Conservation (phyloP, 2,113 vertebrate genomes). For the Lipophrys pholis region DNA sequence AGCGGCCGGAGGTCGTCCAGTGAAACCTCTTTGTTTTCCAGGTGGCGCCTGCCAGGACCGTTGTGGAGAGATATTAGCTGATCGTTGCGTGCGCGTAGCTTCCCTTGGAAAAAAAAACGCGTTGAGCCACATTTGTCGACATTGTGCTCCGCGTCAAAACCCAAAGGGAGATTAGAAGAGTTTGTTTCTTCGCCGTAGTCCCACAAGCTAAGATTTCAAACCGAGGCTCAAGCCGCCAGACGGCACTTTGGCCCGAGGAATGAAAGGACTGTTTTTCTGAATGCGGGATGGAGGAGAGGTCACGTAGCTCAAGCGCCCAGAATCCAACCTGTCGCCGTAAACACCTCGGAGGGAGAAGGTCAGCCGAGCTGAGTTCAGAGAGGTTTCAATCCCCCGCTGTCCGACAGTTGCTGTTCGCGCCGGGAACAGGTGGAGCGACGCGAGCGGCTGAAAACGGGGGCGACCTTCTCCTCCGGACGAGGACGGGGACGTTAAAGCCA, state of each 20-base stretch:
- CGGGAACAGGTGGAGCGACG: conserved; percentile 52
- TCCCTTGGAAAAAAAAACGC: conserved; percentile 13
- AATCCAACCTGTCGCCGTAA: conserved; percentile 59
- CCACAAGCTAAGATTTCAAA: conserved; percentile 60
- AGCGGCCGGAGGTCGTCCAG: conserved; percentile 19
- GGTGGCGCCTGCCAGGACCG: conserved; percentile 28
- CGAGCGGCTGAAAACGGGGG: not conserved
- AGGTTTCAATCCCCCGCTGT: conserved; percentile 16
- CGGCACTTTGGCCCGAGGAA: conserved; percentile 5
- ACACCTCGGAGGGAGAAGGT: conserved; percentile 56
- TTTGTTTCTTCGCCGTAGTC: conserved; percentile 33
- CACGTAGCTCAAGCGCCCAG: conserved; percentile 42
- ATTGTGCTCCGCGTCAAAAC: not conserved
- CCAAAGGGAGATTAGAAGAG: conserved; percentile 27
- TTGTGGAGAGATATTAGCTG: conserved; percentile 12
- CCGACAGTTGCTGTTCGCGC: conserved; percentile 51
- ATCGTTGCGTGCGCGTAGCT: conserved; percentile 16
- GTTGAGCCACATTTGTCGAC: conserved; percentile 37
- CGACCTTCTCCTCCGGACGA: conserved; percentile 19
- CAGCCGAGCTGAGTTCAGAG: not conserved
- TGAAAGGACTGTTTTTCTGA: conserved; percentile 13
- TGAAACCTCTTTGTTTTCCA: conserved; percentile 37
- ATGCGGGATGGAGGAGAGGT: conserved; percentile 16
- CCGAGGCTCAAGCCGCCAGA: conserved; percentile 19
- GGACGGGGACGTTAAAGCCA: not conserved